phyloP scores from a whole-genome alignment of 2,797 vertebrate species.

The Melanotaenia parkinsoni region DNA sequence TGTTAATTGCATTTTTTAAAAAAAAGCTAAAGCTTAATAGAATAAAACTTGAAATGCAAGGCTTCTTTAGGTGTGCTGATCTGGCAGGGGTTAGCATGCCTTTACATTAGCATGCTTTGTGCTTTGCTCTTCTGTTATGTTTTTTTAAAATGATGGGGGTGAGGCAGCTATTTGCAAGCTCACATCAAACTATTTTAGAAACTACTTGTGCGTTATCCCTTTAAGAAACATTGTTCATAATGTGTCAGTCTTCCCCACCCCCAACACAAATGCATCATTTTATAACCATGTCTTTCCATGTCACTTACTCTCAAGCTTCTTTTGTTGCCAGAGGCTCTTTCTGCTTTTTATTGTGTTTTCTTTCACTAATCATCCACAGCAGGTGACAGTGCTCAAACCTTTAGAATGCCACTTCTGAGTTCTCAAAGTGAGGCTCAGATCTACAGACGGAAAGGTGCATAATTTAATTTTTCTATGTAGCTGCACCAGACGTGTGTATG shows the following conservation, averaged over 20 bases:
- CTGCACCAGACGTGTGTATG: slow-evolving; percentile 41
- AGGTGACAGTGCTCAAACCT: slow-evolving; percentile 78
- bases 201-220: slow-evolving; percentile 19
- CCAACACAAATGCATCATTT: slow-evolving; percentile 38
- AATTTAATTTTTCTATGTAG: slow-evolving; percentile 62
- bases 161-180: slow-evolving; percentile 47
- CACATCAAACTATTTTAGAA: slow-evolving; percentile 19
- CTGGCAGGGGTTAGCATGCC: slow-evolving; percentile 59
- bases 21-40: slow-evolving; percentile 68
- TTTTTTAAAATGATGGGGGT: slow-evolving; percentile 32
- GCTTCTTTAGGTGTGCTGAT: slow-evolving; percentile 53
- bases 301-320: slow-evolving; percentile 43
- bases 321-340: slow-evolving; percentile 56
- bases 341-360: slow-evolving; percentile 61
- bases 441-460: slow-evolving; percentile 81
- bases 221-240: slow-evolving; percentile 35
- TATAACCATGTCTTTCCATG: slow-evolving; percentile 33
- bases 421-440: slow-evolving; percentile 72
- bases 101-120: slow-evolving; percentile 65
- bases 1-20: slow-evolving; percentile 72
- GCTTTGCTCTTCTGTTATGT: slow-evolving; percentile 53
- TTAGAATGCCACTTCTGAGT: slow-evolving; percentile 74
- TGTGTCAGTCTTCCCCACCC: slow-evolving; percentile 28
- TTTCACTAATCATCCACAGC: slow-evolving; percentile 72
- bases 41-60: slow-evolving; percentile 80